Conservation (phyloP, 1,140 invertebrate genomes). For the Acyrthosiphon pisum region DNA sequence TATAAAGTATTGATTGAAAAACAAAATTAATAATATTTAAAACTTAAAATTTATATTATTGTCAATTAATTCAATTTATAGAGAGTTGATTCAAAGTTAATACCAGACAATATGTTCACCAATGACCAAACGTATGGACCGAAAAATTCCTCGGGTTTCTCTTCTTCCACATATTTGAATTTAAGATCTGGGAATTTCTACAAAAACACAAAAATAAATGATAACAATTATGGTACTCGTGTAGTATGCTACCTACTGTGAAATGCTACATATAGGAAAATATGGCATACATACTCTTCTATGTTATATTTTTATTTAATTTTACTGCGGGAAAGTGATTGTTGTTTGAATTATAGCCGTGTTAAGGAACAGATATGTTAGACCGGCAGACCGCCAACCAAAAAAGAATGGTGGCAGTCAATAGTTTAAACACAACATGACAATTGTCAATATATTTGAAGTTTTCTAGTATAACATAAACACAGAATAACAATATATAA, state of each 20-base stretch:
- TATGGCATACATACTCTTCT: neutral
- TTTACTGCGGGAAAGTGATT: too few species aligned
- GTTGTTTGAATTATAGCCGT: too few species aligned
- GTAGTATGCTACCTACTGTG: too few species aligned
- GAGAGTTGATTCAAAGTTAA: conserved; percentile 56
- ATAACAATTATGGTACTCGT: neutral
- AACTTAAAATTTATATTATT: conserved; percentile 32
- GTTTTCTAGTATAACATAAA: too few species aligned
- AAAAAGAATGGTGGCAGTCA: too few species aligned
- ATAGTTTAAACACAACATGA: too few species aligned
- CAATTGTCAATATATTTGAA: too few species aligned
- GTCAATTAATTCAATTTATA: conserved; percentile 57
- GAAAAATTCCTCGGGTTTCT: conserved; percentile 98
- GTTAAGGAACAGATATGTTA: too few species aligned
- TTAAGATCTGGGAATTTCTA: conserved; percentile 98
- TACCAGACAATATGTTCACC: conserved; percentile 64
- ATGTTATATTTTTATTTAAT: too few species aligned
- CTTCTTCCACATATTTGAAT: conserved; percentile 99
- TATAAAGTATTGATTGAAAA: neutral
- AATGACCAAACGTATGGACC: conserved; percentile 98
- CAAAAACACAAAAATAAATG: conserved; percentile 64
- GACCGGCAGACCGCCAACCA: too few species aligned
- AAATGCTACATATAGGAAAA: too few species aligned
- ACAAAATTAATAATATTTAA: conserved; percentile 9
- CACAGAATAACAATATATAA: too few species aligned